Evolutionary conservation across 2,888 invertebrate genomes (phyloP), one percentile per base, ranked within the genome.

Genomic region (Ernsta delagoae): DNA sequence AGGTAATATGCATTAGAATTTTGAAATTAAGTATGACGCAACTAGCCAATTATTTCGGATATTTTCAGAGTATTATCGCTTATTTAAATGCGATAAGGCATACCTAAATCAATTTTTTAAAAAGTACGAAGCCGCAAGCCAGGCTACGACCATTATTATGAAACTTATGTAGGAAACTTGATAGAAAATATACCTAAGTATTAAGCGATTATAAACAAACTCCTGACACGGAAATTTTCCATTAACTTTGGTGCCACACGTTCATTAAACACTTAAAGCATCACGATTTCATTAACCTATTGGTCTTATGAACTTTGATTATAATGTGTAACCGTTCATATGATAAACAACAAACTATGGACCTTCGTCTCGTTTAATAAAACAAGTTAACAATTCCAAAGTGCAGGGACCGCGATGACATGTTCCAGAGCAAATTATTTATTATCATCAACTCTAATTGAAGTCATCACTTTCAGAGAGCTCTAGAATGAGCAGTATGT

Each of bases 261-360:
- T 5, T 12, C 16, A 12, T 54, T 11, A 63, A 64, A 11, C 34
- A 64, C 45, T 45, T 3, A 11, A 57, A n/a, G 54, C 50, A 41
- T 63, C 31, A 31, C 12, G 8, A 54, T 59, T 64, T 31, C 24
- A 50, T 65, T 66, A 66, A 60, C 66, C 60, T 54, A 39, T 64
- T 43, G 43, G 31, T 66, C 53, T 53, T 54, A 16, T 66, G 54
- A 66, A 66, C 66, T 67, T 16, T 60, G 43, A 43, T 45, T 66
- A 60, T 48, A 11, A 54, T 36, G n/a, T 16, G 12, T 67, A 43
- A 45, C 53, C 54, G 45, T 53, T 43, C 43, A 43, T 64, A 34
- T 34, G 24, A 59, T 59, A 24, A 39, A 50, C 39, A 66, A 66
- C 41, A 60, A 50, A 53, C 65, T 53, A 48, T 59, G 56, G 41